phyloP scores from a whole-genome alignment of 2,797 vertebrate genomes.

The Nannoperca australis region DNA sequence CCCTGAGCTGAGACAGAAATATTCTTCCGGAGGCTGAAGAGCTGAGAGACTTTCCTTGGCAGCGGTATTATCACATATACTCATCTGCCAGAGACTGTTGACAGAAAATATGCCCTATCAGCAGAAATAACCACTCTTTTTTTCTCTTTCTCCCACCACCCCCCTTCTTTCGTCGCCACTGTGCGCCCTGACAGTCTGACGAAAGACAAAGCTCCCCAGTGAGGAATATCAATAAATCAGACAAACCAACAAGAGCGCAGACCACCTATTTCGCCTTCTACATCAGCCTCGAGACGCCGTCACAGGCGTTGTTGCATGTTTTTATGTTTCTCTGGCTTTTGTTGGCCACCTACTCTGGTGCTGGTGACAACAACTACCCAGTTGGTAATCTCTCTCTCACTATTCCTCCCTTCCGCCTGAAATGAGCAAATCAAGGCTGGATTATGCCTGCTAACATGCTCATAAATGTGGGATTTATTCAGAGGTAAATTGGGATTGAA shows the following conservation, averaged over 20 bases:
- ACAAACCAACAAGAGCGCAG: conserved; percentile 66
- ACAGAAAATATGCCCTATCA: conserved; percentile 84
- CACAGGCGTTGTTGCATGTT: conserved; percentile 42
- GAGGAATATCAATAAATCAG: conserved; percentile 83
- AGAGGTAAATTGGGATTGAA: conserved; percentile 79
- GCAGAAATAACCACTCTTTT: conserved; percentile 77
- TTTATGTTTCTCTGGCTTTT: conserved; percentile 60
- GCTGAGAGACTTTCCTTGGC: conserved; percentile 77
- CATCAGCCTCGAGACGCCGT: conserved; percentile 51
- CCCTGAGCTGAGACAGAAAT: conserved; percentile 66
- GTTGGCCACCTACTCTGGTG: conserved; percentile 68
- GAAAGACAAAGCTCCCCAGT: conserved; percentile 80
- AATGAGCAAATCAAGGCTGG: conserved; percentile 74
- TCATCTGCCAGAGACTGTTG: conserved; percentile 84
- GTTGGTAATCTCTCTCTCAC: conserved; percentile 81
- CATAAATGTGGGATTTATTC: conserved; percentile 73
- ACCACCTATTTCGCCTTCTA: conserved; percentile 77
- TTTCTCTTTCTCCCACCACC: conserved; percentile 7
- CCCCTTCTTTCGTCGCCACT: conserved; percentile 39
- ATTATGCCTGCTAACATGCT: conserved; percentile 86
- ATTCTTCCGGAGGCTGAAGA: conserved; percentile 73
- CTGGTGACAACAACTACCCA: conserved; percentile 80
- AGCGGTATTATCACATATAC: conserved; percentile 78
- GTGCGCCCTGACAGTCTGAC: conserved; percentile 68
- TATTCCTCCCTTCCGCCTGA: conserved; percentile 61